Conservation (phyloP, 2,113 vertebrate genomes). For the Clupea harengus region DNA sequence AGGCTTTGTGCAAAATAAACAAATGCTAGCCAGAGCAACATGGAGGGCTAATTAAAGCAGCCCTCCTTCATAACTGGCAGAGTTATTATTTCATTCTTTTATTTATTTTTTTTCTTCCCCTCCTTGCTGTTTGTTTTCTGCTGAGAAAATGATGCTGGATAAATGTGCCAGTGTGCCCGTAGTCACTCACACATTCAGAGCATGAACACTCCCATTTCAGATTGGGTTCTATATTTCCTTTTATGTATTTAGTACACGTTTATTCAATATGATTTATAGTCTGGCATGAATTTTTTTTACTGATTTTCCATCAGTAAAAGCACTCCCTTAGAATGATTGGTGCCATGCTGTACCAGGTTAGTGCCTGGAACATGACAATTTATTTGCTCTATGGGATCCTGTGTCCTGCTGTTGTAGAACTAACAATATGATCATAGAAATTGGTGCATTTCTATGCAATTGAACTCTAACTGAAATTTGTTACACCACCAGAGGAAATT, state of each 20-base stretch:
- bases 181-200: not conserved
- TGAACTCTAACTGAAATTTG: no score
- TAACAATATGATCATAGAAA: no score
- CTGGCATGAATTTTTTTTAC: not conserved
- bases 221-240: not conserved
- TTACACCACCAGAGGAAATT: no score
- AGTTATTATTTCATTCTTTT: constrained; percentile 33
- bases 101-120: not conserved
- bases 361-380: not conserved
- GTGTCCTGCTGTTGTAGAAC: not conserved
- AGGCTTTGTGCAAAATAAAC: constrained; percentile 71
- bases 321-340: not conserved
- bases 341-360: not conserved
- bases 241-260: not conserved
- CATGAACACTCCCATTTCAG: no score
- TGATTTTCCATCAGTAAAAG: not conserved
- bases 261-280: not conserved
- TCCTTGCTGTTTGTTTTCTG: not conserved
- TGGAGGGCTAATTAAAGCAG: constrained; percentile 72
- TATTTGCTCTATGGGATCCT: not conserved
- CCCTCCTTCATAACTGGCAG: constrained; percentile 47
- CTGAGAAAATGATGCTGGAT: not conserved
- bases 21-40: constrained; percentile 66
- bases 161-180: not conserved
- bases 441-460: no score